Conservation (phyloP, 2,888 invertebrate genomes). For the Lordiphosa andalusiaca region DNA sequence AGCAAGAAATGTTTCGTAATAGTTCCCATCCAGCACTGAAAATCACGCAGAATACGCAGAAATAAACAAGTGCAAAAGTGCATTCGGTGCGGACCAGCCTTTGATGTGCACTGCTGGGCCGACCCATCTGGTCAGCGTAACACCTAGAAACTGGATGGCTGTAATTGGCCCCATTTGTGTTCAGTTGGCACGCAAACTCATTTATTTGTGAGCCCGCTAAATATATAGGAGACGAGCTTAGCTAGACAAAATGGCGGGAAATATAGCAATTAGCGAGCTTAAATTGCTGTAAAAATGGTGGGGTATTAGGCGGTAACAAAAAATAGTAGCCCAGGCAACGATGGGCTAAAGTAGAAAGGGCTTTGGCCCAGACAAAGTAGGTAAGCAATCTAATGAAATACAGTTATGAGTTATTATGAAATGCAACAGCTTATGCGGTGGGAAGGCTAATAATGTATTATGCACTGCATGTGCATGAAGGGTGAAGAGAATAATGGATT, state of each 20-base stretch:
- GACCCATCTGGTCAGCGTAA: not conserved
- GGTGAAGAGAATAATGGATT: no score
- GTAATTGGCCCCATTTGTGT: slow-evolving; percentile 46
- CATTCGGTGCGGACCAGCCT: not conserved
- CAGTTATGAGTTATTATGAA: slow-evolving; percentile 3
- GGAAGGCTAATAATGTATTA: no score
- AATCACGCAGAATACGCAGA: not conserved
- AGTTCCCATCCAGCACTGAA: slow-evolving; percentile 27
- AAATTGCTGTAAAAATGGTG: slow-evolving; percentile 30
- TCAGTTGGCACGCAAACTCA: slow-evolving; percentile 45
- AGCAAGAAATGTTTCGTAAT: slow-evolving; percentile 60
- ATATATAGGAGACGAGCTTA: slow-evolving; percentile 10
- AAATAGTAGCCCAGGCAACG: not conserved
- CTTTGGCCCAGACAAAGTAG: slow-evolving; percentile 21
- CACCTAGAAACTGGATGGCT: slow-evolving; percentile 1
- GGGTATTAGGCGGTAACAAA: slow-evolving; percentile 16
- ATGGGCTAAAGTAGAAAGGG: not conserved
- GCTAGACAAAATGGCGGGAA: slow-evolving; percentile 10
- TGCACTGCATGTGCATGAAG: no score
- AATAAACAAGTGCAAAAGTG: no score
- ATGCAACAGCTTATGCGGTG: no score
- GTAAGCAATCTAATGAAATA: slow-evolving; percentile 1
- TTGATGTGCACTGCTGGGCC: no score
- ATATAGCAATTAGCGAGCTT: slow-evolving; percentile 51
- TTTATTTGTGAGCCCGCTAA: slow-evolving; percentile 40